Conservation (phyloP, 2,888 invertebrate genomes). For the Watsonalla cultraria region DNA sequence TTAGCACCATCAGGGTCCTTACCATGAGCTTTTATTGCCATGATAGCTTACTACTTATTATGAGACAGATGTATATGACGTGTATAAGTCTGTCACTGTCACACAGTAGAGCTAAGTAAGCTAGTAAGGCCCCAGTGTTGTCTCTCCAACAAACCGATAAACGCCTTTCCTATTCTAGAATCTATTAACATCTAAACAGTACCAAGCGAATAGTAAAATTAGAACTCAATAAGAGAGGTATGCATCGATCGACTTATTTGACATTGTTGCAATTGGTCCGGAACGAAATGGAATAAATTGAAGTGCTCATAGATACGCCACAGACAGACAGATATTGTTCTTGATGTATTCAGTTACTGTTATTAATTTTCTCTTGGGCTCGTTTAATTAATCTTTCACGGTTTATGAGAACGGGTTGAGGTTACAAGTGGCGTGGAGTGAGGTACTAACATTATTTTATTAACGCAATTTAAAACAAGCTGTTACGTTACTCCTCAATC, state of each 20-base stretch:
- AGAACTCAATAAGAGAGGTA: neutral
- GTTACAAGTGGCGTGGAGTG: neutral
- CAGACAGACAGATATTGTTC: neutral
- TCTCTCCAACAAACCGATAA: too few relatives aligned
- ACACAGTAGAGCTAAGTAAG: too few relatives aligned
- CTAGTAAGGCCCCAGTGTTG: too few relatives aligned
- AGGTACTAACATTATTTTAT: neutral
- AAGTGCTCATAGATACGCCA: slow-evolving; percentile 11
- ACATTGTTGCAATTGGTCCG: slow-evolving; percentile 19
- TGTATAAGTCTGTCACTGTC: too few relatives aligned
- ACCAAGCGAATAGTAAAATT: neutral
- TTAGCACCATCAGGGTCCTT: too few relatives aligned
- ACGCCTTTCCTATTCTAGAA: too few relatives aligned
- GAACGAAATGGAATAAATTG: slow-evolving; percentile 27
- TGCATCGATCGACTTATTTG: neutral
- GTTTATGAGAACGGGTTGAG: neutral
- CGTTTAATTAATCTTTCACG: neutral
- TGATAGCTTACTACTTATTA: too few relatives aligned
- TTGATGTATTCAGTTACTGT: neutral
- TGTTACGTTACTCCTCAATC: too few relatives aligned
- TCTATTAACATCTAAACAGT: too few relatives aligned
- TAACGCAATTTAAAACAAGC: too few relatives aligned
- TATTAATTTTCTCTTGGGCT: neutral
- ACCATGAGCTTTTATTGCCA: too few relatives aligned
- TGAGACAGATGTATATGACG: too few relatives aligned